Evolutionary conservation across 2,113 vertebrate species (phyloP).

Genomic region (Poicephalus gulielmi): DNA sequence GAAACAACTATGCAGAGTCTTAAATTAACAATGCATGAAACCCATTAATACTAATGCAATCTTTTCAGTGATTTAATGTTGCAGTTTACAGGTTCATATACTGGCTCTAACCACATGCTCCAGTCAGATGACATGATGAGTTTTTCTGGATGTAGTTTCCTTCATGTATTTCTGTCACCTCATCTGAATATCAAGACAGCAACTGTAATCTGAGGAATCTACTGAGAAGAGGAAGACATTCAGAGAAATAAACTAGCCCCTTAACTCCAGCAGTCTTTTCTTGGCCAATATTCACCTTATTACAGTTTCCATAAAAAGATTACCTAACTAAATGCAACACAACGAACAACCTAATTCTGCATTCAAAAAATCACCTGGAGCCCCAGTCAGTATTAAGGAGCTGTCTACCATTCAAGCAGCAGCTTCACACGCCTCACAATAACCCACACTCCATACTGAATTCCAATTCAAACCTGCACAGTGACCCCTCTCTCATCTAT

Average conservation of each 20-base stretch:
- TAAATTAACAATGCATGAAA: neutral
- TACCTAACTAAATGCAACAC: neutral
- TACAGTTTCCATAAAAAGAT: neutral
- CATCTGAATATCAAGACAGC: neutral
- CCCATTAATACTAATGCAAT: neutral
- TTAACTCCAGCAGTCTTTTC: neutral
- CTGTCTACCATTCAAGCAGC: neutral
- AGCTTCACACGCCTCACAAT: neutral
- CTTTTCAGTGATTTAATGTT: neutral
- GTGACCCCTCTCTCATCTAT: neutral
- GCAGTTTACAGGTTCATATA: neutral
- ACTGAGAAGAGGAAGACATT: neutral
- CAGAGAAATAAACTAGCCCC: neutral
- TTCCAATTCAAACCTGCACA: neutral
- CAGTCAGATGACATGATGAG: rapidly evolving
- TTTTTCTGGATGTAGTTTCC: neutral
- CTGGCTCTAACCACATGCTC: neutral
- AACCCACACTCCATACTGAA: neutral
- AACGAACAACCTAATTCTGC: neutral
- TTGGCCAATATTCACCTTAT: neutral
- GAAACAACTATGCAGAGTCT: neutral
- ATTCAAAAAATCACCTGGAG: neutral
- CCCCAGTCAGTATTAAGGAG: neutral
- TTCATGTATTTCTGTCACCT: neutral
- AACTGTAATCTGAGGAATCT: neutral